Evolutionary conservation across 1,140 invertebrate species (phyloP).

Genomic region (Heliconius hermathena): DNA sequence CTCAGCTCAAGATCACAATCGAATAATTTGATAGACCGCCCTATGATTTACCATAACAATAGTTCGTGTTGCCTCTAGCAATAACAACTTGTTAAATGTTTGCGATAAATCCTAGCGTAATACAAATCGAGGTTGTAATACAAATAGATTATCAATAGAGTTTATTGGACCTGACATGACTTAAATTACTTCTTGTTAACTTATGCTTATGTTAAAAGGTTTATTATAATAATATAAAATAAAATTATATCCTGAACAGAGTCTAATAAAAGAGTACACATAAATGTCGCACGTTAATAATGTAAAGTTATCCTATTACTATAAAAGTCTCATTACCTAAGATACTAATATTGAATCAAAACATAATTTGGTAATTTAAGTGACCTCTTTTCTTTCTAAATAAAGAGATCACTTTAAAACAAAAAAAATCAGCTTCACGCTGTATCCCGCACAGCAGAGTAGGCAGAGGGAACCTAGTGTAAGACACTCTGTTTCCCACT

Average conservation of each 20-base stretch:
- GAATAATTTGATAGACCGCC: conserved; percentile 30
- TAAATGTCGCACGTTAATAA: not conserved
- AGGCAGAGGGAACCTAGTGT: too few relatives aligned
- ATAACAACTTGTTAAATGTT: conserved; percentile 43
- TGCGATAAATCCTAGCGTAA: conserved; percentile 45
- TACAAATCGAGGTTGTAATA: conserved; percentile 41
- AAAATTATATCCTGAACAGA: not conserved
- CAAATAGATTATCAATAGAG: conserved; percentile 38
- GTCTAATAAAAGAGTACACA: not conserved
- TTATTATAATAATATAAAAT: conserved; percentile 22
- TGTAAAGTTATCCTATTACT: too few relatives aligned
- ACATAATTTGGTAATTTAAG: too few relatives aligned
- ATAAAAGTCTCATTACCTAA: too few relatives aligned
- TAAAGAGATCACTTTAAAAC: too few relatives aligned
- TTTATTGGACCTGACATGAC: conserved; percentile 33
- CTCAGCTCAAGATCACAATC: conserved; percentile 26
- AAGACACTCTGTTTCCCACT: too few relatives aligned
- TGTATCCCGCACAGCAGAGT: too few relatives aligned
- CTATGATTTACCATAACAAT: conserved; percentile 35
- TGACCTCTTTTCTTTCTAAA: too few relatives aligned
- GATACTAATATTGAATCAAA: too few relatives aligned
- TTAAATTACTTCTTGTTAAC: conserved; percentile 21
- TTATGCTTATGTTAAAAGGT: conserved; percentile 30
- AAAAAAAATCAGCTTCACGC: too few relatives aligned
- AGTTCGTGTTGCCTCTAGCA: conserved; percentile 36